Base-by-base conservation (phyloP, 2,888 invertebrate species). In the Zhengitettix transpicula region DNA sequence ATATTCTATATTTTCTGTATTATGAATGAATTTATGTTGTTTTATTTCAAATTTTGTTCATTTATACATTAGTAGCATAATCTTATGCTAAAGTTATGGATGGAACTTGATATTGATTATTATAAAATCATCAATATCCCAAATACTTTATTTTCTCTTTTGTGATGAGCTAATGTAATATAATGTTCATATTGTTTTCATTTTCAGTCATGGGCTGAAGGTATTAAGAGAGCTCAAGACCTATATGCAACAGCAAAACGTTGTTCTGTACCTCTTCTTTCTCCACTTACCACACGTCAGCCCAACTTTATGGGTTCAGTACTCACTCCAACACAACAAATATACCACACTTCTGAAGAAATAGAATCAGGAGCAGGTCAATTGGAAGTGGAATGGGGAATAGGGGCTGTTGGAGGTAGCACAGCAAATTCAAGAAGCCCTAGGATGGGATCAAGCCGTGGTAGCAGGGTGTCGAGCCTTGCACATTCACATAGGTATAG, bases 171-270 rank as follows among this genome's bases (percentile, higher is more conserved):
- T 28, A 28, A 2, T 28, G 28, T 28, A 28, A 28, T 7, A 5
- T 28, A 28, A 28, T 28, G 2, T 28, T 28, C 28, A 28, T 28
- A 2, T 28, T 28, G 28, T 28, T 28, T 47, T 12, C 41, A 52
- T 61, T 67, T 69, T 15, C 69, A 84, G 80, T 76, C 77, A 56
- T 90, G 89, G 88, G 79, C 84, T 62, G 83, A 83, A 52, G 82
- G 85, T 63, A 74, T 91, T 42, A 77, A 79, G 61, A 86, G 88
- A 70, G 89, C 91, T 1, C 86, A 85, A 72, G 77, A 83, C 65
- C 77, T 85, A n/a, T 87, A 83, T 71, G 74, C 77, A 62, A 78
- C 81, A 69, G 78, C 81, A 55, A 81, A 80, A 68, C 76, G 76
- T 65, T 75, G 70, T 5, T 70, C 66, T 64, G 69, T 60, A 44